Evolutionary conservation across 2,888 invertebrate species (phyloP), one percentile per base, ranked within the genome.

Genomic region (Oscheius sp.): DNA sequence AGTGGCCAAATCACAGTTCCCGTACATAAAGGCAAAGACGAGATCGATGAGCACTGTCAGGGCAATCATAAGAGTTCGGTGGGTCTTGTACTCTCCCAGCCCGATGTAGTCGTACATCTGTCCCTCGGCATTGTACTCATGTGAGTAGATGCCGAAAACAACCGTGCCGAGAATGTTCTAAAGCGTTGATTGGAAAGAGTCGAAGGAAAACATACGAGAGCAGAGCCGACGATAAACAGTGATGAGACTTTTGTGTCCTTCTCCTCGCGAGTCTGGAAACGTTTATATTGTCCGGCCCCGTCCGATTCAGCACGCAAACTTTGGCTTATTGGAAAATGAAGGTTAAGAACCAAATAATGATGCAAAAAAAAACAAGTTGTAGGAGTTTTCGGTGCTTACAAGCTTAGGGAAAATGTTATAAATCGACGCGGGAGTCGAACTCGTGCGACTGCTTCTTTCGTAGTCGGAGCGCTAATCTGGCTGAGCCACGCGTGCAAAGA

Each of bases 141-240:
- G 62, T 4, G 62, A 62, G 29, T 62, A 62, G 47, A 62, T 62
- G 37, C 42, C 62, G n/a, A 62, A 42, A 13, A 62, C 62, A 3
- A 62, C 47, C 4, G 62, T 62, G 2, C 62, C 62, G 10, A 35
- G 29, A 42, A 62, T 62, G 42, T 62, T 42, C 58, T 58, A 21
- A 21, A 0, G 42, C 3, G 7, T 42, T 42, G 42, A 7, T 42
- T 42, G 0, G 42, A 42, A 7, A 5, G 42, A 42, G 42, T 42
- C 7, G 42, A 42, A 7, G 42, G 29, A 21, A 21, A 21, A 21
- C 58, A 21, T 58, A 58, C 58, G 37, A 62, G 11, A n/a, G 42
- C 42, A 13, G 42, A 35, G 11, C 62, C 62, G 37, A 62, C 13
- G 37, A 62, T 62, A 1, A 62, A 62, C 13, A 62, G 11, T 13